Evolutionary conservation across 2,113 vertebrate genomes (phyloP), one percentile per base, ranked within the genome.

Genomic region (Sylvia atricapilla): DNA sequence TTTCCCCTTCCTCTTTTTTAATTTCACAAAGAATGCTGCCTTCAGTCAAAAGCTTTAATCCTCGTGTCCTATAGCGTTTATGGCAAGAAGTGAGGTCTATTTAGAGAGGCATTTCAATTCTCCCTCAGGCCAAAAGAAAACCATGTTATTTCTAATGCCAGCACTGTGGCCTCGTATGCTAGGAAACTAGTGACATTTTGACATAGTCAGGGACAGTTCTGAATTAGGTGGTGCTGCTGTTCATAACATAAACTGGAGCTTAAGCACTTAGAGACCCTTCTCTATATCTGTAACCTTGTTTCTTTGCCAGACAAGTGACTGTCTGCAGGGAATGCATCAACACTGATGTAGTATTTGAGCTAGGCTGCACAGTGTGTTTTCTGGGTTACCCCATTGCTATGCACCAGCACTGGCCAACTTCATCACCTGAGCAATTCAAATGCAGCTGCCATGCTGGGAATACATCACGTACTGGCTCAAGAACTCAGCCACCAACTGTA

Each of bases 61-160:
- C 87, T 97, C 0, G 0, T 89, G 75, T 94, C 84, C 78, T 95
- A 84, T 95, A 88, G 82, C 0, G 0, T 94, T 97, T 94, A 94
- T 79, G 64, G 87, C 95, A 95, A 96, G 84, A 76, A 96, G 70
- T 86, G 92, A 96, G 89, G 72, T 86, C 94, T 95, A 94, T 96
- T 96, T 97, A 94, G 91, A 94, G 60, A 97, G 81, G 67, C 70
- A 95, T 95, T 96, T 94, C 95, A 94, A 78, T 94, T 96, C 53
- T 30, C 72, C 92, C 91, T 97, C 74, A 81, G 92, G 94, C 94
- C 93, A 94, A 93, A 95, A 94, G 90, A 66, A 96, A 96, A 96
- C 90, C 79, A 68, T 88, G 96, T 95, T 96, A 95, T 94, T 96
- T 95, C 83, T 96, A 95, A 96, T 94, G 91, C 94, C 92, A 87